Evolutionary conservation across 2,113 vertebrate genomes (phyloP).

Genomic region (Phrynosoma platyrhinos): DNA sequence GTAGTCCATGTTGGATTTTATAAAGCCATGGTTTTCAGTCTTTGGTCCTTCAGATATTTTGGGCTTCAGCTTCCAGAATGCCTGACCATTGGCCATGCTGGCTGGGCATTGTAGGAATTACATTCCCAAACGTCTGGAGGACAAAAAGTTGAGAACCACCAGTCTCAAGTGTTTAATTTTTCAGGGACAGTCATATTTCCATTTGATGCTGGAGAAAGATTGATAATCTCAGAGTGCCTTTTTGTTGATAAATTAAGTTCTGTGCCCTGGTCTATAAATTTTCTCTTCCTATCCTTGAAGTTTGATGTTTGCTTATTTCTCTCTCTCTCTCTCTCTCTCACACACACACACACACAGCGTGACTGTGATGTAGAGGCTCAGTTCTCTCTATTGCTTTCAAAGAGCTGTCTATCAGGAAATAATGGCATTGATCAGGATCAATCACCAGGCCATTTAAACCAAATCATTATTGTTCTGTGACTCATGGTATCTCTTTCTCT

Average conservation of each 20-base stretch:
- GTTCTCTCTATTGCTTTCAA: not conserved
- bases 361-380: conserved; percentile 13
- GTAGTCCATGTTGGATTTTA: conserved; percentile 16
- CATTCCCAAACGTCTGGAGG: too few species aligned
- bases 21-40: too few species aligned
- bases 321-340: too few species aligned
- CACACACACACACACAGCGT: rapidly evolving
- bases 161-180: conserved; percentile 28
- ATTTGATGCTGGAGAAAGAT: conserved; percentile 18
- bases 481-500: conserved; percentile 16
- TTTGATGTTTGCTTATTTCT: not conserved
- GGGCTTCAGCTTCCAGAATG: too few species aligned
- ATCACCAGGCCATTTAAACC: conserved; percentile 29
- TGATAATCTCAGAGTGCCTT: conserved; percentile 37
- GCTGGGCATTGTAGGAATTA: too few species aligned
- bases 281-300: conserved; percentile 26
- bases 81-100: too few species aligned
- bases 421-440: conserved; percentile 31
- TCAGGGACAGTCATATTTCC: conserved; percentile 37
- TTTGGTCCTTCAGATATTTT: too few species aligned
- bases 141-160: not conserved
- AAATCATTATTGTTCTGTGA: not conserved
- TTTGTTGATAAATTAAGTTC: conserved; percentile 45
- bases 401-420: conserved; percentile 22
- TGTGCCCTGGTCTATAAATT: conserved; percentile 22